Evolutionary conservation across 2,888 invertebrate genomes (phyloP).

Genomic region (Lasioglossum marginatum): DNA sequence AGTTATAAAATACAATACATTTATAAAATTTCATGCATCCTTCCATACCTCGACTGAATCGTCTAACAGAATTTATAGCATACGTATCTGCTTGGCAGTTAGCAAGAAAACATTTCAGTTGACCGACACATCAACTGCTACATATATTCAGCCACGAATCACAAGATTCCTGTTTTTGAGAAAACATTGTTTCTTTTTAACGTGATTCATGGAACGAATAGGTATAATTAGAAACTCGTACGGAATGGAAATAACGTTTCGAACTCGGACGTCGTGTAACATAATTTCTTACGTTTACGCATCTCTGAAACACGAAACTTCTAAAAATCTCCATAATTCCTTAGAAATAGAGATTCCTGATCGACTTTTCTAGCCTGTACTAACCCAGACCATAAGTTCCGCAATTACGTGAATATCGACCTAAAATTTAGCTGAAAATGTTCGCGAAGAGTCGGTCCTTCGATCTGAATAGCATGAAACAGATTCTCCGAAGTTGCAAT

Average conservation of each 20-base stretch:
- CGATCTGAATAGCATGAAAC: not conserved
- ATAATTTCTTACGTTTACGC: not conserved
- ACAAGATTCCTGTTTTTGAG: not conserved
- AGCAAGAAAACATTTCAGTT: not conserved
- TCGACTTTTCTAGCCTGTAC: no score
- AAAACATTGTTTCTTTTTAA: not conserved
- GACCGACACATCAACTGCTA: not conserved
- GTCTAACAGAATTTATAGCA: not conserved
- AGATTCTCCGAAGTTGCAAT: not conserved
- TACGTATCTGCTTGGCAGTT: slow-evolving; percentile 1
- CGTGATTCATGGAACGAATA: not conserved
- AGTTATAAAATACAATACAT: not conserved
- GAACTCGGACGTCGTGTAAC: not conserved
- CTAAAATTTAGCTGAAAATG: not conserved
- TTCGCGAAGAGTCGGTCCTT: not conserved
- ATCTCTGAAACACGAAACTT: not conserved
- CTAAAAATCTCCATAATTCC: not conserved
- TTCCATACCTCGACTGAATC: not conserved
- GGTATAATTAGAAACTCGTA: no score
- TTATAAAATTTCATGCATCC: not conserved
- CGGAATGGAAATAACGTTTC: not conserved
- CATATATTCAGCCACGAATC: not conserved
- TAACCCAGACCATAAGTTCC: no score
- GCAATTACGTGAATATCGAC: no score
- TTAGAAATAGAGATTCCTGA: not conserved